Base-by-base conservation (phyloP, 2,797 vertebrate genomes). In the Pseudochromis fuscus region DNA sequence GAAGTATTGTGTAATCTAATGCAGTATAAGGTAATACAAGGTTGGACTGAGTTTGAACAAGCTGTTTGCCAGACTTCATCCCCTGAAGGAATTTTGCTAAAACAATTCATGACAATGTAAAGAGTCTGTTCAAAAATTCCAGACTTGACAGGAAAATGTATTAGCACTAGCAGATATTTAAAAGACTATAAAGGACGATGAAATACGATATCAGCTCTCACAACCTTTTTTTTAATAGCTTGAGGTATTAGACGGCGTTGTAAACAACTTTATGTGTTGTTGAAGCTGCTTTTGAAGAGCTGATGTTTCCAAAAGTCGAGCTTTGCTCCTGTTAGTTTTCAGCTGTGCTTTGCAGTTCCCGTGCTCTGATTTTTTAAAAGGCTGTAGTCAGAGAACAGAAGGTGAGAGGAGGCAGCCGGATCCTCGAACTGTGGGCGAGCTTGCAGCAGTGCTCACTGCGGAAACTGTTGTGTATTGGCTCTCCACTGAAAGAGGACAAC, bases 341-440 rank as follows among this genome's bases (percentile, higher is more conserved):
- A 24, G 50, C 42, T 6, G 12, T 52, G 63, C 28, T 67, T 42
- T 75, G 71, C 38, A 38, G 31, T 72, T 42, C 25, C 52, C 66
- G 60, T 19, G 5, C 38, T 10, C 65, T 53, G 65, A 44, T 61
- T 80, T 61, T 80, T 72, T 30, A 74, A 73, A 49, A 83, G 48
- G 53, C 77, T 75, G 44, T 24, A 66, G 67, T 80, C 46, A 51
- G 68, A 77, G 75, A 81, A 77, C 67, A 81, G 27, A 73, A 72
- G 67, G 64, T 72, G 69, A 77, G 35, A 50, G 27, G 46, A 52
- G 66, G 74, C 56, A 72, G 65, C 62, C 45, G 28, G 56, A 49
- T 48, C 55, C 48, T 67, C 8, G 11, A 55, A 51, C 58, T 59
- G 68, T 67, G 79, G 69, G 73, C 53, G 48, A 79, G 61, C 69